Conservation (phyloP, 1,140 invertebrate genomes). For the Heterodera carotae region DNA sequence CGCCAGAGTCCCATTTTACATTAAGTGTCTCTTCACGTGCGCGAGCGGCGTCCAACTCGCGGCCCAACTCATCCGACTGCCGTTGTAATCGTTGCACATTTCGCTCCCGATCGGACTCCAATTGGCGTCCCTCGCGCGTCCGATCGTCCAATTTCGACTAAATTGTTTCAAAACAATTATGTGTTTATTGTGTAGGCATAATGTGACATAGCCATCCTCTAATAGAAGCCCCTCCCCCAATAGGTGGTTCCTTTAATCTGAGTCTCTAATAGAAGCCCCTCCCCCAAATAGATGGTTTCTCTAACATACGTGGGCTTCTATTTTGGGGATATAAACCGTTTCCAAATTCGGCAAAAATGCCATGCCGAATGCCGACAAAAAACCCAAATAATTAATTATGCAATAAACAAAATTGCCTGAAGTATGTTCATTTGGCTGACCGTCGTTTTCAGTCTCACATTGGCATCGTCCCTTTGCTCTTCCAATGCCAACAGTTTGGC, state of each 20-base stretch:
- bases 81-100: conserved; percentile 10
- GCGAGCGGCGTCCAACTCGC: conserved; percentile 21
- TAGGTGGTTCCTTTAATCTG: too few relatives aligned
- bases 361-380: too few relatives aligned
- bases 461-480: conserved; percentile 39
- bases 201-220: too few relatives aligned
- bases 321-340: too few relatives aligned
- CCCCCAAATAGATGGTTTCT: too few relatives aligned
- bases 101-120: conserved; percentile 30
- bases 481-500: conserved; percentile 46
- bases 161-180: conserved; percentile 26
- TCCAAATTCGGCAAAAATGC: too few relatives aligned
- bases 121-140: conserved; percentile 39
- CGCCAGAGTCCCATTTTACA: background rate
- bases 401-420: conserved; percentile 26
- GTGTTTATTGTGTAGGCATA: too few relatives aligned
- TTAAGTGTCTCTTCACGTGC: background rate
- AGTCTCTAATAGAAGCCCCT: too few relatives aligned
- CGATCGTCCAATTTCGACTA: conserved; percentile 34
- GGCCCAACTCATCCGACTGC: conserved; percentile 24
- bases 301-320: too few relatives aligned
- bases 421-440: conserved; percentile 35
- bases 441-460: conserved; percentile 34
- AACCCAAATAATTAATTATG: conserved; percentile 10
- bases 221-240: too few relatives aligned